Evolutionary conservation across 2,888 invertebrate genomes (phyloP).

Genomic region (Sthenelais limicola): DNA sequence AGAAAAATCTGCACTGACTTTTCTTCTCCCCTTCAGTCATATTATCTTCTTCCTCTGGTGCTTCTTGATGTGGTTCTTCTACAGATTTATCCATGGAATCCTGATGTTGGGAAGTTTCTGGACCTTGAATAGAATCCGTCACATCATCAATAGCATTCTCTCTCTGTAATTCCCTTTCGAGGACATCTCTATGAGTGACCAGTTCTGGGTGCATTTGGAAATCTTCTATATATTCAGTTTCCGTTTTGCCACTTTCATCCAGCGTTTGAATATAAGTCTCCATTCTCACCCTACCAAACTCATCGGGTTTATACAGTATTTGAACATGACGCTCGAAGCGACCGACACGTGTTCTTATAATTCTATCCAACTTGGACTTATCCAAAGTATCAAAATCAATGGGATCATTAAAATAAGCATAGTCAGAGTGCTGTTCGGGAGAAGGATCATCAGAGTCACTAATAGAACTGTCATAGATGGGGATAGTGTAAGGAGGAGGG

Average conservation of each 20-base stretch:
- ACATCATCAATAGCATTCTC: neutral
- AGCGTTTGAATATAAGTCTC: slow-evolving; percentile 45
- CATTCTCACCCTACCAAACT: slow-evolving; percentile 44
- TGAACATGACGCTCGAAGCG: slow-evolving; percentile 34
- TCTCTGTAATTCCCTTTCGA: slow-evolving; percentile 5
- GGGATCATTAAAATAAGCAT: slow-evolving; percentile 43
- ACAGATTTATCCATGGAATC: neutral
- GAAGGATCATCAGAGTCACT: too few species aligned
- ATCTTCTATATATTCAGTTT: slow-evolving; percentile 43
- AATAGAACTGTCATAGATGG: too few species aligned
- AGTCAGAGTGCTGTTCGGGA: too few species aligned
- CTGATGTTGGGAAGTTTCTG: neutral
- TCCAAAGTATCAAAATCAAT: slow-evolving; percentile 35
- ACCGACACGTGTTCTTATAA: slow-evolving; percentile 32
- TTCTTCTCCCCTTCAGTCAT: slow-evolving; percentile 45
- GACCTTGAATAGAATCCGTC: slow-evolving; percentile 6
- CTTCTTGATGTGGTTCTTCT: slow-evolving; percentile 28
- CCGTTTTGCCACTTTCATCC: slow-evolving; percentile 37
- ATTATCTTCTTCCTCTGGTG: slow-evolving; percentile 38
- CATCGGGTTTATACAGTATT: slow-evolving; percentile 46
- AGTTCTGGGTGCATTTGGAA: slow-evolving; percentile 43
- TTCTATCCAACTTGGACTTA: slow-evolving; percentile 39
- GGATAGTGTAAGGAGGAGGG: too few species aligned
- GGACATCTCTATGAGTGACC: slow-evolving; percentile 19
- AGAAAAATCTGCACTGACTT: slow-evolving; percentile 13